phyloP scores from a whole-genome alignment of 2,797 vertebrate genomes.

The Chaetodon trifasciatus region DNA sequence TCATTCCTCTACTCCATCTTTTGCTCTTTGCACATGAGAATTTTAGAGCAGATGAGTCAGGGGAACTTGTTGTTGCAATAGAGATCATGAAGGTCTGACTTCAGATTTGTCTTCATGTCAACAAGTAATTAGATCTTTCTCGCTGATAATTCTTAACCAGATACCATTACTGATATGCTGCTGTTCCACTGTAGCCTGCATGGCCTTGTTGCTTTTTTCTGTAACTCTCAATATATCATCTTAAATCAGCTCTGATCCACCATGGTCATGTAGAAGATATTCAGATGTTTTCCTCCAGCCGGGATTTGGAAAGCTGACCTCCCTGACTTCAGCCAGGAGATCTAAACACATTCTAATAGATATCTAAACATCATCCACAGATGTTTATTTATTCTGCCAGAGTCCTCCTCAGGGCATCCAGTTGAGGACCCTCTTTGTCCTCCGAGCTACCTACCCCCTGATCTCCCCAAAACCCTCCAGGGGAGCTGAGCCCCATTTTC shows the following conservation, averaged over 20 bases:
- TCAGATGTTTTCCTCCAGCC: conserved; percentile 34
- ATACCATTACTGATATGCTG: background rate
- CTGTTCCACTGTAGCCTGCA: background rate
- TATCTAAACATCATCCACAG: conserved; percentile 81
- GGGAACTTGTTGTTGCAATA: conserved; percentile 27
- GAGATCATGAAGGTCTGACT: conserved; percentile 22
- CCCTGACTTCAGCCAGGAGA: conserved; percentile 53
- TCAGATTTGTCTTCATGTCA: conserved; percentile 23
- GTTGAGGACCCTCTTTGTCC: conserved; percentile 44
- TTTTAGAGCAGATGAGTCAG: conserved; percentile 61
- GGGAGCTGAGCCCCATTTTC: conserved; percentile 43
- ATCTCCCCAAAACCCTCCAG: conserved; percentile 20
- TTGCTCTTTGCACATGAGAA: conserved; percentile 21
- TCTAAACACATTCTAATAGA: conserved; percentile 76
- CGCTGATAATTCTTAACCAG: conserved; percentile 2
- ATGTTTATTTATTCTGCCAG: conserved; percentile 78
- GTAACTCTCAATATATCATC: conserved; percentile 22
- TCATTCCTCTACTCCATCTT: conserved; percentile 26
- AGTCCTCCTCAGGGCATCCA: conserved; percentile 63
- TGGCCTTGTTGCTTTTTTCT: conserved; percentile 3
- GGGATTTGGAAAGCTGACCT: conserved; percentile 57
- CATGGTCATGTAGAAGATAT: conserved; percentile 20
- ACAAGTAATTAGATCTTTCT: conserved; percentile 17
- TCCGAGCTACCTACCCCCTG: conserved; percentile 47
- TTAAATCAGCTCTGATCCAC: conserved; percentile 8